Evolutionary conservation across 2,888 invertebrate genomes (phyloP).

Genomic region (Seladonia tumulorum): DNA sequence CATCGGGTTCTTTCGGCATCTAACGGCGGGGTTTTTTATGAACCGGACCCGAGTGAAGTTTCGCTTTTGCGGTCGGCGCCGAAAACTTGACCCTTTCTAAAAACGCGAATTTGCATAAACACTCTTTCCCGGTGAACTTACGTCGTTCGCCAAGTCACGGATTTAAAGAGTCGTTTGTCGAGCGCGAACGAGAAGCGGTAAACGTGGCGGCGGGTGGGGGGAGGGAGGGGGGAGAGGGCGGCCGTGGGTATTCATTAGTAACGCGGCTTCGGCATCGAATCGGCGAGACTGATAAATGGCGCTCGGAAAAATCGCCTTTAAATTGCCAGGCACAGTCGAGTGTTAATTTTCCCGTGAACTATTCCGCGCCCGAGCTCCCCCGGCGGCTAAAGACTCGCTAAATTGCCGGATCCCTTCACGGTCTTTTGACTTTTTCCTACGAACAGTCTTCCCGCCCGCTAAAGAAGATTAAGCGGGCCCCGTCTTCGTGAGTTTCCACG

Average conservation of each 20-base stretch:
- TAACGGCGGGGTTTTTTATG: not conserved
- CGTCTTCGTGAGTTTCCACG: conserved; percentile 6
- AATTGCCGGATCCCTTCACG: conserved; percentile 2
- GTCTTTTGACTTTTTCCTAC: conserved; percentile 16
- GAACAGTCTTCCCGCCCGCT: not conserved
- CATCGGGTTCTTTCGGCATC: not conserved
- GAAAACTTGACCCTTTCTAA: not conserved
- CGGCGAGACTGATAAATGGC: not conserved
- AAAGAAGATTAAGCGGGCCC: conserved; percentile 43
- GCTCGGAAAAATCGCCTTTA: not conserved
- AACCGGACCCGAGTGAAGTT: not conserved
- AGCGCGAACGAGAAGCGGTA: not conserved
- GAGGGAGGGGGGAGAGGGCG: not conserved
- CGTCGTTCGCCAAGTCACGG: not conserved
- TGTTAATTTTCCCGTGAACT: conserved; percentile 12
- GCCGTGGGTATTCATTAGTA: conserved; percentile 11
- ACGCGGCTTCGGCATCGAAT: not conserved
- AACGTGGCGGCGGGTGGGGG: not conserved
- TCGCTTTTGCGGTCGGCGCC: not conserved
- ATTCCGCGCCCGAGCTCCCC: not conserved
- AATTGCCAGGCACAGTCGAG: conserved; percentile 1
- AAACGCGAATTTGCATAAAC: not conserved
- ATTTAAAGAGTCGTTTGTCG: not conserved
- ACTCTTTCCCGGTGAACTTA: not conserved
- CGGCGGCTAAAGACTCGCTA: not conserved